Conservation (phyloP, 2,888 invertebrate species). For the Latheticus oryzae region DNA sequence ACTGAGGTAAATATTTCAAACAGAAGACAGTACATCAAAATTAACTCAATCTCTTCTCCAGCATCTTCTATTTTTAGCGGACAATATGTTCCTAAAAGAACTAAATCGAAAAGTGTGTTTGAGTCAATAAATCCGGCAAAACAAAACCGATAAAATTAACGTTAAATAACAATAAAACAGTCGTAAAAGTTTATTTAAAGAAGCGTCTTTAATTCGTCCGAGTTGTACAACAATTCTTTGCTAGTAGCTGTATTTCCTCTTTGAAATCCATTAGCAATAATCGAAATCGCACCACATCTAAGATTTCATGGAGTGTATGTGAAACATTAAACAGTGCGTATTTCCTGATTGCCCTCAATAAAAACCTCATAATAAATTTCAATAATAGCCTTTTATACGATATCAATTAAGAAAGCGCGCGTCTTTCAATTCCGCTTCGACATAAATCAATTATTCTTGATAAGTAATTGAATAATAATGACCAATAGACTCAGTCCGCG, state of each 20-base stretch:
- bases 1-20: no score
- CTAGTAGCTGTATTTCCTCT: no score
- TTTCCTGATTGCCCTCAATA: slow-evolving; percentile 20
- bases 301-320: slow-evolving; percentile 1
- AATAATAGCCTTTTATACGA: slow-evolving; percentile 31
- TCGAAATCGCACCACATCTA: slow-evolving; percentile 20
- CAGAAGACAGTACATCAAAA: no score
- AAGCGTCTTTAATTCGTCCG: slow-evolving; percentile 27
- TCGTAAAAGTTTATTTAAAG: slow-evolving; percentile 34
- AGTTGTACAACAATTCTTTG: no score
- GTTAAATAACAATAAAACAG: slow-evolving; percentile 30
- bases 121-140: slow-evolving; percentile 25
- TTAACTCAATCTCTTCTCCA: no score
- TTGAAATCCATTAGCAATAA: slow-evolving; percentile 19
- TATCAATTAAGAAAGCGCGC: slow-evolving; percentile 34
- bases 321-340: slow-evolving; percentile 18
- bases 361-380: slow-evolving; percentile 29
- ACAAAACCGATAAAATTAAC: slow-evolving; percentile 29
- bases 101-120: slow-evolving; percentile 22
- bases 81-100: no score
- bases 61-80: no score
- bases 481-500: slow-evolving; percentile 46
- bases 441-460: slow-evolving; percentile 51
- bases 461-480: slow-evolving; percentile 52
- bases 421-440: slow-evolving; percentile 38